Evolutionary conservation across 2,113 vertebrate species (phyloP).

Genomic region (Delphinapterus leucas): DNA sequence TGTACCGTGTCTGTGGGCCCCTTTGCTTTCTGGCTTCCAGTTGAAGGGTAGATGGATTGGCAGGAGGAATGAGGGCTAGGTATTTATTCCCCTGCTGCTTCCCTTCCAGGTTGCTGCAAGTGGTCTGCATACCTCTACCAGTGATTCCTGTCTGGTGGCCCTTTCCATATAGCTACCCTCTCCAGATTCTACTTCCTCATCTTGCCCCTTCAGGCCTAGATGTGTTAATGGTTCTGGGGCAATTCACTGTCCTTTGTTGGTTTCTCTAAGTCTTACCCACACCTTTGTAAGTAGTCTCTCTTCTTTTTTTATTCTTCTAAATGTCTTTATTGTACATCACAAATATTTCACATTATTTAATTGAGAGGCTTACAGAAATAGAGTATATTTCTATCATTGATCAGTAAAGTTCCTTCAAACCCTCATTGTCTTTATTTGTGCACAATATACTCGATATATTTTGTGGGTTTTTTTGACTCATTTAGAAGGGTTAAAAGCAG

Average conservation of each 20-base stretch:
- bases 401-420: background rate
- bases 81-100: background rate
- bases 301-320: too few relatives aligned
- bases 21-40: background rate
- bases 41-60: background rate
- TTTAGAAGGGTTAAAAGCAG: background rate
- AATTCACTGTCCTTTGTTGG: background rate
- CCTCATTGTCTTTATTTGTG: background rate
- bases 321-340: background rate
- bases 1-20: background rate
- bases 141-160: background rate
- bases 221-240: background rate
- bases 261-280: background rate
- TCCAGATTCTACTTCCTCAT: background rate
- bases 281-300: background rate
- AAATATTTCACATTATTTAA: slow-evolving; percentile 1
- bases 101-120: background rate
- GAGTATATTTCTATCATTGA: background rate
- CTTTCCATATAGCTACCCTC: background rate
- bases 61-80: background rate
- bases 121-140: background rate
- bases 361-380: background rate
- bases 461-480: background rate
- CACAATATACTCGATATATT: background rate
- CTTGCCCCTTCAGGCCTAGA: background rate